Conservation (phyloP, 2,888 invertebrate genomes). For the Orthosia gothica region DNA sequence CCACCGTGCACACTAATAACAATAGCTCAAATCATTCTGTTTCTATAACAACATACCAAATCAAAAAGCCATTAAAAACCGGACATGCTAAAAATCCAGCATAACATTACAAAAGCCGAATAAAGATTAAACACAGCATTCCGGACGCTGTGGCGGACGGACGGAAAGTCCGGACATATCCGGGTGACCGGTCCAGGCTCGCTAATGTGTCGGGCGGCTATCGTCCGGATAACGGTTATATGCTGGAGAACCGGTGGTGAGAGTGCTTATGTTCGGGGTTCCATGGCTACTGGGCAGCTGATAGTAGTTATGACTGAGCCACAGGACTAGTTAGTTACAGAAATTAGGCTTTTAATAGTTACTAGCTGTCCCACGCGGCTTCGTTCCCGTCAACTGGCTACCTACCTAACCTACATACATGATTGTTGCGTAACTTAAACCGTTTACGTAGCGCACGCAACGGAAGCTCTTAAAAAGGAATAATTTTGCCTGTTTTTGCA, state of each 20-base stretch:
- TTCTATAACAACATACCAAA: neutral
- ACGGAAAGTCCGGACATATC: constrained; percentile 45
- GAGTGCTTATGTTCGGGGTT: constrained; percentile 16
- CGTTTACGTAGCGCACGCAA: no score
- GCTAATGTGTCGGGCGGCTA: constrained; percentile 62
- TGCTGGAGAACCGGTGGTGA: constrained; percentile 13
- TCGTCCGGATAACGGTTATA: constrained; percentile 43
- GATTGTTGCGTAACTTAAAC: no score
- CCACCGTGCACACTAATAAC: neutral
- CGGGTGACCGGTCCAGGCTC: constrained; percentile 37
- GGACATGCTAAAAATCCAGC: constrained; percentile 11
- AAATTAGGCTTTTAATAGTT: no score
- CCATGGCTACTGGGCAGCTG: neutral
- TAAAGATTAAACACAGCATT: constrained; percentile 32
- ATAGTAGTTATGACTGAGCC: neutral
- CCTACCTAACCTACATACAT: no score
- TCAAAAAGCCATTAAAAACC: constrained; percentile 1
- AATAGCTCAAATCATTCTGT: neutral
- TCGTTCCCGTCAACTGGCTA: no score
- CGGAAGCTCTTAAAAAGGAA: no score
- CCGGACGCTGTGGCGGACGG: constrained; percentile 26
- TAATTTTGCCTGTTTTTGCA: no score
- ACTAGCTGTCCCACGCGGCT: no score
- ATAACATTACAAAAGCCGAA: constrained; percentile 27
- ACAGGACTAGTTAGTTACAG: neutral